phyloP scores from a whole-genome alignment of 2,797 vertebrate genomes.

The Tiaroga cobitis region DNA sequence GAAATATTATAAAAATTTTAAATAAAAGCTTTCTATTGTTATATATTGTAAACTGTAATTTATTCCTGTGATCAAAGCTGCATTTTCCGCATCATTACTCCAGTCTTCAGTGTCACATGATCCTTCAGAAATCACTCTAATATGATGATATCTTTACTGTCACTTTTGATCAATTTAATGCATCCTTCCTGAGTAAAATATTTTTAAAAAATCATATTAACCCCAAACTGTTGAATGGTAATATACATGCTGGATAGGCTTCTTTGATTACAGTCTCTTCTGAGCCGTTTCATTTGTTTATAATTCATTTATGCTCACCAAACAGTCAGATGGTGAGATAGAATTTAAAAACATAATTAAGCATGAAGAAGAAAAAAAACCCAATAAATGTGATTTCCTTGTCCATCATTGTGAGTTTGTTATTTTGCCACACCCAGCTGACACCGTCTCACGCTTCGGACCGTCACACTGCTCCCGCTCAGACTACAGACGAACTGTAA shows the following conservation, averaged over 20 bases:
- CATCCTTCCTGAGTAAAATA: background rate
- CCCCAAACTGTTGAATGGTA: background rate
- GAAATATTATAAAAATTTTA: background rate
- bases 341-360: background rate
- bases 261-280: background rate
- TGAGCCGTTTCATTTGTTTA: background rate
- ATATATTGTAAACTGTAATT: background rate
- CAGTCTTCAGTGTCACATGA: background rate
- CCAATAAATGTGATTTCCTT: background rate
- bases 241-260: background rate
- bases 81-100: background rate
- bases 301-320: background rate
- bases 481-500: constrained; percentile 35
- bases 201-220: background rate
- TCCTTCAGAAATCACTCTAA: background rate
- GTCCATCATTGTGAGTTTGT: background rate
- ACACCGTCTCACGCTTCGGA: constrained; percentile 6
- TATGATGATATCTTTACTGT: background rate
- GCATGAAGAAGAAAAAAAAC: background rate
- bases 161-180: background rate
- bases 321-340: background rate
- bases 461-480: background rate
- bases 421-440: background rate
- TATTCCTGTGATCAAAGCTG: background rate
- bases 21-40: background rate